Evolutionary conservation across 2,888 invertebrate genomes (phyloP).

Genomic region (Leptothorax acervorum): DNA sequence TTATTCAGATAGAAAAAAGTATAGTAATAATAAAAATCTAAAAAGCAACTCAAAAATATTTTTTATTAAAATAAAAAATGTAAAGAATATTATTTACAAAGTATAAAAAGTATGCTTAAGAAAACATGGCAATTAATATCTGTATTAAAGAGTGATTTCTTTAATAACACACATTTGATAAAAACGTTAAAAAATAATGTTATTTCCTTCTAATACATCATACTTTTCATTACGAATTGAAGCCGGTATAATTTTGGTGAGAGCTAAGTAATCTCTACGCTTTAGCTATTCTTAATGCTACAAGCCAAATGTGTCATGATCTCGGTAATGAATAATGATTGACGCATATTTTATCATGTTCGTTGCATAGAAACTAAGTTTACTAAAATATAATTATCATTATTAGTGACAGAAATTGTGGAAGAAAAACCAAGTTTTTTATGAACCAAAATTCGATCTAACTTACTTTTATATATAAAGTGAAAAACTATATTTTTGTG

Average conservation of each 20-base stretch:
- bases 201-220: background rate
- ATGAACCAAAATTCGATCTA: background rate
- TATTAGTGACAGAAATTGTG: constrained; percentile 20
- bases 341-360: background rate
- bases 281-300: background rate
- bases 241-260: background rate
- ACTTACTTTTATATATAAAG: background rate
- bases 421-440: background rate
- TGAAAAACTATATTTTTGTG: constrained; percentile 17
- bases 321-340: background rate
- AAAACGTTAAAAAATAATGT: constrained; percentile 9
- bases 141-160: background rate
- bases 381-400: background rate
- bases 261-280: background rate
- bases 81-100: constrained; percentile 4
- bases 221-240: background rate
- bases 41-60: constrained; percentile 2
- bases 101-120: background rate
- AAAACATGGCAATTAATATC: too few species aligned
- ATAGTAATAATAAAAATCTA: background rate
- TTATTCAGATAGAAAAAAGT: background rate
- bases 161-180: background rate
- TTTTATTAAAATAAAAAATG: background rate
- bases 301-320: background rate
- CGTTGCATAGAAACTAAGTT: background rate